Conservation (phyloP, 1,140 invertebrate genomes). For the Nilaparvata lugens region DNA sequence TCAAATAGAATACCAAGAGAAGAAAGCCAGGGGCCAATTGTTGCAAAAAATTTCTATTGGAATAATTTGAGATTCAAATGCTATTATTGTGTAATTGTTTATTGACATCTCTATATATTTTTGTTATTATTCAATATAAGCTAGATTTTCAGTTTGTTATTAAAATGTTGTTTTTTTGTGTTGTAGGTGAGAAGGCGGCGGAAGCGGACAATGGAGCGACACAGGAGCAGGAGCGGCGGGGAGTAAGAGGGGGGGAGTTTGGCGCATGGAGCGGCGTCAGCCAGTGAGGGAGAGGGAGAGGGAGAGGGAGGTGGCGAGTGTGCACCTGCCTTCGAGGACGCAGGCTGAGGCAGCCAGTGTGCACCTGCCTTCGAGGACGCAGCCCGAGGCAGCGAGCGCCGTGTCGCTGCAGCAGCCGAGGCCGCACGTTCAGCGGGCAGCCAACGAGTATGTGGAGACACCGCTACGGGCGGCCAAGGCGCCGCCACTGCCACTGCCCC, state of each 20-base stretch:
- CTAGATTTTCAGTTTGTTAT: too few relatives aligned
- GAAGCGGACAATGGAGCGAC: too few relatives aligned
- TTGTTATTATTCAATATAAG: too few relatives aligned
- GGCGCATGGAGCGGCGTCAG: slow-evolving; percentile 8
- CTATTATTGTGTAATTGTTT: too few relatives aligned
- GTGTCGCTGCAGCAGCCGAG: slow-evolving; percentile 53
- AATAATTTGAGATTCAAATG: too few relatives aligned
- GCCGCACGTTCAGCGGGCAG: slow-evolving; percentile 62
- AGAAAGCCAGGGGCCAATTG: too few relatives aligned
- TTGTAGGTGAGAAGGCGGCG: too few relatives aligned
- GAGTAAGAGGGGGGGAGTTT: neutral
- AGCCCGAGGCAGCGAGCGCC: slow-evolving; percentile 38
- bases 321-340: slow-evolving; percentile 4
- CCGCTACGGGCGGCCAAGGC: slow-evolving; percentile 46
- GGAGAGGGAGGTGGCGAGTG: neutral
- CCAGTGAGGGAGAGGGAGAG: neutral
- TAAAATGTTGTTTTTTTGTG: too few relatives aligned
- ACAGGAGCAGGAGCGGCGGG: neutral
- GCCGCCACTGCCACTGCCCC: slow-evolving; percentile 14
- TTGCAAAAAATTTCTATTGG: too few relatives aligned
- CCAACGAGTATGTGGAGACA: slow-evolving; percentile 80
- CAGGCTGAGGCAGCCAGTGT: neutral
- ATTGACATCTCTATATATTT: too few relatives aligned
- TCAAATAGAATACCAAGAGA: too few relatives aligned
- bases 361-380: slow-evolving; percentile 9